Conservation (phyloP, 2,888 invertebrate species). For the Spilarctia lutea region DNA sequence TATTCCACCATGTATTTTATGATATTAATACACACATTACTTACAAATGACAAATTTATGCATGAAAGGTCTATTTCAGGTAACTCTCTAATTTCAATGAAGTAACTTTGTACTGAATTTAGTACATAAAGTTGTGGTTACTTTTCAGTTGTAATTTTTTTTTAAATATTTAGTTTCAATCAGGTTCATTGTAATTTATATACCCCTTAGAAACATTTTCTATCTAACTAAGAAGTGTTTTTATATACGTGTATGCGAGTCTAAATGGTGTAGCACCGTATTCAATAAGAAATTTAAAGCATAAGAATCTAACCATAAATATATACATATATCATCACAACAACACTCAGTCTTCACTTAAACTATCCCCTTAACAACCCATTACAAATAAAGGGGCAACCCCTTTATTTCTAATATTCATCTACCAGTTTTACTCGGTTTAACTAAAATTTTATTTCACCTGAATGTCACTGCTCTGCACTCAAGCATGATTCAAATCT, state of each 20-base stretch:
- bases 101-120: neutral
- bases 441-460: neutral
- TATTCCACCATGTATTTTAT: neutral
- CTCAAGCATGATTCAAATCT: neutral
- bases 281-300: too few relatives aligned
- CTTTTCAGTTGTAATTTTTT: neutral
- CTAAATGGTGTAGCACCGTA: neutral
- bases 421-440: neutral
- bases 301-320: neutral
- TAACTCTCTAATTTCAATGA: neutral
- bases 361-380: neutral
- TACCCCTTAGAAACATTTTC: neutral
- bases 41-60: neutral
- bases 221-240: neutral
- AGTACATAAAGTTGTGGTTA: rapidly evolving
- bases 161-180: neutral
- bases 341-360: neutral
- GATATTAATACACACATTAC: neutral
- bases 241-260: neutral
- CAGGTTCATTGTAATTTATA: neutral
- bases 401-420: too few relatives aligned
- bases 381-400: neutral
- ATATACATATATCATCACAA: neutral
- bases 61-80: neutral
- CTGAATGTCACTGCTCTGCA: neutral